Evolutionary conservation across 1,140 invertebrate species (phyloP).

Genomic region (Antheraea pernyi): DNA sequence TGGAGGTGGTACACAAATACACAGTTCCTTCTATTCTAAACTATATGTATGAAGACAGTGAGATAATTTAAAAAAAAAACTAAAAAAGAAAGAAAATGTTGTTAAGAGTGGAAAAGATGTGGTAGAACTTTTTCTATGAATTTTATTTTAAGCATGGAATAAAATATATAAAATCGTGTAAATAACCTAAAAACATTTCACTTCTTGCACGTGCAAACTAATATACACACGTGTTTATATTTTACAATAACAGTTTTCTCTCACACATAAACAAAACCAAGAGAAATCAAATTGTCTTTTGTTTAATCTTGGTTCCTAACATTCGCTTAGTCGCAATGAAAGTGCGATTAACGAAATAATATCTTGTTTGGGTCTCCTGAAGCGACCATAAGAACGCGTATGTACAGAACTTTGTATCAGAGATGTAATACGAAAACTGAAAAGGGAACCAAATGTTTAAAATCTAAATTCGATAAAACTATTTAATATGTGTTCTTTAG

Average conservation of each 20-base stretch:
- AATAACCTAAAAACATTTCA: too few relatives aligned
- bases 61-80: too few relatives aligned
- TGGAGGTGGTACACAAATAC: too few relatives aligned
- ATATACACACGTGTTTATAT: background rate
- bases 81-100: too few relatives aligned
- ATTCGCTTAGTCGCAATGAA: constrained; percentile 40
- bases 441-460: background rate
- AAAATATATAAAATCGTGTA: too few relatives aligned
- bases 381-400: constrained; percentile 32
- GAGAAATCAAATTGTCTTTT: constrained; percentile 12
- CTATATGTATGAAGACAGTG: too few relatives aligned
- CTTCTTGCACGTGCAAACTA: too few relatives aligned
- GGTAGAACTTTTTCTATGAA: too few relatives aligned
- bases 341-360: constrained; percentile 65
- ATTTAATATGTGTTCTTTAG: background rate
- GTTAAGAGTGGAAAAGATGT: too few relatives aligned
- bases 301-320: constrained; percentile 21
- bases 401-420: constrained; percentile 5
- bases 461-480: background rate
- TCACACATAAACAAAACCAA: background rate
- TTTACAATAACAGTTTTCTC: background rate
- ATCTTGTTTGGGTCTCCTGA: constrained; percentile 48
- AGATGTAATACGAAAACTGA: background rate
- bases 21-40: too few relatives aligned
- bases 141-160: too few relatives aligned